Conservation (phyloP, 2,888 invertebrate species). For the Chloroclystis v-ata region DNA sequence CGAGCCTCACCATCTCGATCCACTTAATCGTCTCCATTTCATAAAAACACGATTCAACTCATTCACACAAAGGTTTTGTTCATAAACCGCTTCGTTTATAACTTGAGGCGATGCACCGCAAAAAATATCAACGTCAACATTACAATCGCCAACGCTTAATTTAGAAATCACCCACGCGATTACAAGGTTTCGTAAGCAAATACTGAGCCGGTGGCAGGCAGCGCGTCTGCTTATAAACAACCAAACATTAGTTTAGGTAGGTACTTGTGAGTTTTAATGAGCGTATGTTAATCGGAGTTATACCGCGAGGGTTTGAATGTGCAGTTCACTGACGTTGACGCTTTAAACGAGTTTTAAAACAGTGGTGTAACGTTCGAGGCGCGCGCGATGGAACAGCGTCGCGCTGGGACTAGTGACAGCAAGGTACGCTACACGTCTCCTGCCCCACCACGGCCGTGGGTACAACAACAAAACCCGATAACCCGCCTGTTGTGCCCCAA, state of each 20-base stretch:
- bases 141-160: slow-evolving; percentile 54
- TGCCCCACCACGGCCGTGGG: slow-evolving; percentile 39
- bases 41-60: slow-evolving; percentile 33
- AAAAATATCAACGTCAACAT: slow-evolving; percentile 51
- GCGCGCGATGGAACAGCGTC: slow-evolving; percentile 47
- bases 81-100: slow-evolving; percentile 29
- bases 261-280: slow-evolving; percentile 41
- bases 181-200: slow-evolving; percentile 60
- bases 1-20: slow-evolving; percentile 72
- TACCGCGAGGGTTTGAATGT: slow-evolving; percentile 27
- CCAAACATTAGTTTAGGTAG: slow-evolving; percentile 36
- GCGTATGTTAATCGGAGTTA: slow-evolving; percentile 45
- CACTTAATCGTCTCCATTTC: slow-evolving; percentile 71
- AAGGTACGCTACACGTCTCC: slow-evolving; percentile 43
- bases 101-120: slow-evolving; percentile 39
- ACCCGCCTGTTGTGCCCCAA: slow-evolving; percentile 16
- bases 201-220: slow-evolving; percentile 47
- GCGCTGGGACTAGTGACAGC: slow-evolving; percentile 56
- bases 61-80: slow-evolving; percentile 32
- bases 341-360: slow-evolving; percentile 4
- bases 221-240: slow-evolving; percentile 63
- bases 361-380: slow-evolving; percentile 35
- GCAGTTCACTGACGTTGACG: slow-evolving; percentile 28
- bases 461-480: slow-evolving; percentile 39
- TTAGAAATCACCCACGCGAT: slow-evolving; percentile 66